Percentiles rank a stretch among this genome's conserved stretches.
Conservation (phyloP, 2,113 vertebrate species). For the Sebastes schlegelii region DNA sequence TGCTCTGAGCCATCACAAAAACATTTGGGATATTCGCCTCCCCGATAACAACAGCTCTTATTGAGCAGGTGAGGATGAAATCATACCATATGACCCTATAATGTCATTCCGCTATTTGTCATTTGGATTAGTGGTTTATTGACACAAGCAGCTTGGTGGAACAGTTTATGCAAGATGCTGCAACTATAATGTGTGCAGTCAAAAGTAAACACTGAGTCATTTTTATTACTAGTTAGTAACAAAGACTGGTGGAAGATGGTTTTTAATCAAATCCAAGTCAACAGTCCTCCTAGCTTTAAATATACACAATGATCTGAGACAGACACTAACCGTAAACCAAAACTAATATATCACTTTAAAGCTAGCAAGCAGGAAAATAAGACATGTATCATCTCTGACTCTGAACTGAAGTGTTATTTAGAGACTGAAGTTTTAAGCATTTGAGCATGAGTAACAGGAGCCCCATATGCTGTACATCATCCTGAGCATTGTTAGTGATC, state of each 20-base stretch:
- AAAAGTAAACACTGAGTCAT: slow-evolving; percentile 32
- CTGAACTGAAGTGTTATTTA: neutral
- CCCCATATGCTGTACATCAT: neutral
- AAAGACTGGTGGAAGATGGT: neutral
- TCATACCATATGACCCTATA: slow-evolving; percentile 44
- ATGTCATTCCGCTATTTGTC: slow-evolving; percentile 30
- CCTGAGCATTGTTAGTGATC: neutral
- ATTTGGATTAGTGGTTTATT: slow-evolving; percentile 32
- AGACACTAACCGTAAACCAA: neutral
- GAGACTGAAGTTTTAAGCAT: neutral
- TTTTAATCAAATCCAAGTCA: neutral
- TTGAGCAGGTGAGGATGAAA: slow-evolving; percentile 60
- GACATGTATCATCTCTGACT: neutral
- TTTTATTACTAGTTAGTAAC: neutral
- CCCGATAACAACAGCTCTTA: slow-evolving; percentile 26
- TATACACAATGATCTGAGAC: neutral
- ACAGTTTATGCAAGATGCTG: neutral
- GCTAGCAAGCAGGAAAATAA: neutral
- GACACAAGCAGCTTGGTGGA: neutral
- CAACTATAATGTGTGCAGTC: neutral
- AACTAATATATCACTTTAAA: neutral
- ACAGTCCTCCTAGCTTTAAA: neutral
- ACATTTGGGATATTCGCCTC: slow-evolving; percentile 65
- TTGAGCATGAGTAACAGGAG: neutral
- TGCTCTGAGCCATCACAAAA: slow-evolving; percentile 66